phyloP scores from a whole-genome alignment of 2,888 invertebrate genomes.

The Agonum fuliginosum region DNA sequence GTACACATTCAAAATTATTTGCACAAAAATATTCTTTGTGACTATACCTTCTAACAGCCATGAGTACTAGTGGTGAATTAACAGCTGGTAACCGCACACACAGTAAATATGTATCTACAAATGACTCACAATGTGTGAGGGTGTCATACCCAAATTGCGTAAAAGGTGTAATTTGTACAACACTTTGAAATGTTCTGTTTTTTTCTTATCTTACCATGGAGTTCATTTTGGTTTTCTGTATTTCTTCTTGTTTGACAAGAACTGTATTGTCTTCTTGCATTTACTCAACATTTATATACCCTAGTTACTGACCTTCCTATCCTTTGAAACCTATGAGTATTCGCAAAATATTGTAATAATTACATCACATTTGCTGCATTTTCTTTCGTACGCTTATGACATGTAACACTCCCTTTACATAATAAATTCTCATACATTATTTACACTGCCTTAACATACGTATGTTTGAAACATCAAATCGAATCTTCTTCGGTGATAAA shows the following conservation, averaged over 20 bases:
- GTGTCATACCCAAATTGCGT: too few species aligned
- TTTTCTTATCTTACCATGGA: constrained; percentile 45
- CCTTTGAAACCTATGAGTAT: constrained; percentile 2
- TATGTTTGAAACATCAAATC: neutral
- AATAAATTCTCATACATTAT: constrained; percentile 6
- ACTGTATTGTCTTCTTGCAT: neutral
- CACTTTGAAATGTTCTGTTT: neutral
- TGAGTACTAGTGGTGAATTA: too few species aligned
- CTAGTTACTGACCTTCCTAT: constrained; percentile 1
- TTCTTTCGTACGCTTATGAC: neutral
- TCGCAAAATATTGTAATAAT: neutral
- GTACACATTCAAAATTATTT: too few species aligned
- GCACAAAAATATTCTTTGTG: too few species aligned
- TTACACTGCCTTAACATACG: neutral
- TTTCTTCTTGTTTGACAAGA: neutral
- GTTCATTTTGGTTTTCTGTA: constrained; percentile 20
- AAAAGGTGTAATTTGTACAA: neutral
- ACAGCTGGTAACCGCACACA: too few species aligned
- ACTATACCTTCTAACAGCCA: too few species aligned
- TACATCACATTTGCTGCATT: constrained; percentile 28
- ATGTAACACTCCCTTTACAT: neutral
- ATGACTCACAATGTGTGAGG: too few species aligned
- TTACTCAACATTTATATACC: constrained; percentile 3
- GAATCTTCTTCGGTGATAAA: neutral
- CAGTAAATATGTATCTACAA: too few species aligned